Percentiles rank a stretch among this genome's conserved stretches.
phyloP scores from a whole-genome alignment of 1,140 invertebrate species.

The Bombus haemorrhoidalis region DNA sequence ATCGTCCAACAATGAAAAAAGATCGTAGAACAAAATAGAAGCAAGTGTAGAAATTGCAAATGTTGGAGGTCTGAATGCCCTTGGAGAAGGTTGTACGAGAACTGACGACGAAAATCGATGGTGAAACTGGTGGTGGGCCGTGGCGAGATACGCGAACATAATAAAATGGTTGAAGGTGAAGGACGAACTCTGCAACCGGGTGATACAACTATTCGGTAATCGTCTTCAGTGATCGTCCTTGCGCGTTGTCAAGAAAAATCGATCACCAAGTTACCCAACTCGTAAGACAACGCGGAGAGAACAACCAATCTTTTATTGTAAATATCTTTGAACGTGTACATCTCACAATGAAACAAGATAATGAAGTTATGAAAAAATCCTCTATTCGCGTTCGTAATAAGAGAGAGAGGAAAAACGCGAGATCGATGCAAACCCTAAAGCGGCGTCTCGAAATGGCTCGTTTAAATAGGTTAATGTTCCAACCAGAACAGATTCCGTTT shows the following conservation, averaged over 20 bases:
- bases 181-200: slow-evolving; percentile 53
- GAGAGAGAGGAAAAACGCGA: background rate
- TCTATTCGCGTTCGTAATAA: background rate
- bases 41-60: background rate
- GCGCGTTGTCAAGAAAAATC: slow-evolving; percentile 54
- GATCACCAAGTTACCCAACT: slow-evolving; percentile 20
- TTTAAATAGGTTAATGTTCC: background rate
- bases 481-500: background rate
- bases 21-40: background rate
- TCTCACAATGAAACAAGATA: background rate
- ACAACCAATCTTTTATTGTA: background rate
- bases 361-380: background rate
- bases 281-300: background rate
- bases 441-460: too few relatives aligned
- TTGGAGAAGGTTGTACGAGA: slow-evolving; percentile 53
- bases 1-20: background rate
- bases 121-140: slow-evolving; percentile 60
- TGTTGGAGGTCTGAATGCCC: slow-evolving; percentile 16
- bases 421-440: background rate
- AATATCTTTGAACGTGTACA: too few relatives aligned
- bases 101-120: slow-evolving; percentile 64
- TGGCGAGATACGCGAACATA: slow-evolving; percentile 57
- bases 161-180: slow-evolving; percentile 68
- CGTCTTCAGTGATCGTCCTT: slow-evolving; percentile 63
- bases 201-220: slow-evolving; percentile 67